Base-by-base conservation (phyloP, 2,888 invertebrate species). In the Caenorhabditis drosophilae region DNA sequence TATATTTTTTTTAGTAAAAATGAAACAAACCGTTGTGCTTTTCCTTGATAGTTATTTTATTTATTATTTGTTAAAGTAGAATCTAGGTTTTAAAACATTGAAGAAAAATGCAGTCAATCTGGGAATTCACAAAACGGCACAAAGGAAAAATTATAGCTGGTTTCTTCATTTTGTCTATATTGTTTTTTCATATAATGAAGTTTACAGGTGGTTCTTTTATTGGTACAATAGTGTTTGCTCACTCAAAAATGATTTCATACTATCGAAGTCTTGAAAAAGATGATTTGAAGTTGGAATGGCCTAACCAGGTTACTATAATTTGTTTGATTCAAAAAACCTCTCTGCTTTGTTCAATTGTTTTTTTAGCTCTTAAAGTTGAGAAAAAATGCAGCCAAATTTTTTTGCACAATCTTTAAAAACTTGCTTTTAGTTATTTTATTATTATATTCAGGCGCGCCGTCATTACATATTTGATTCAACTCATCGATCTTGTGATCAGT, bases 381-480 rank as follows among this genome's bases (percentile, higher is more conserved):
- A n/a, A n/a, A n/a, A n/a, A n/a, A n/a, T n/a, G n/a, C n/a, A n/a
- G n/a, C n/a, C n/a, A n/a, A n/a, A n/a, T n/a, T n/a, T n/a, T n/a
- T n/a, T n/a, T n/a, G n/a, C n/a, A n/a, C n/a, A n/a, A n/a, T n/a
- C n/a, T n/a, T n/a, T n/a, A n/a, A n/a, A n/a, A n/a, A n/a, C n/a
- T n/a, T n/a, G n/a, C n/a, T n/a, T n/a, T n/a, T n/a, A n/a, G n/a
- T n/a, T n/a, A n/a, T n/a, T n/a, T n/a, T n/a, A n/a, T n/a, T n/a
- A n/a, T n/a, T n/a, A n/a, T n/a, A n/a, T 73, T 50, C 41, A 76
- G 74, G 73, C 74, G 12, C 63, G 75, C 1, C 55, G 73, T 9
- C 73, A 72, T 41, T 79, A 76, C 48, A 69, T 79, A 16, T 79
- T 77, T 56, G 77, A 79, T 53, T 63, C 70, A 0, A 71, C 76